Percentiles rank a stretch among this genome's conserved stretches.
Evolutionary conservation across 2,113 vertebrate genomes (phyloP).

Genomic region (Myiozetetes cayanensis): DNA sequence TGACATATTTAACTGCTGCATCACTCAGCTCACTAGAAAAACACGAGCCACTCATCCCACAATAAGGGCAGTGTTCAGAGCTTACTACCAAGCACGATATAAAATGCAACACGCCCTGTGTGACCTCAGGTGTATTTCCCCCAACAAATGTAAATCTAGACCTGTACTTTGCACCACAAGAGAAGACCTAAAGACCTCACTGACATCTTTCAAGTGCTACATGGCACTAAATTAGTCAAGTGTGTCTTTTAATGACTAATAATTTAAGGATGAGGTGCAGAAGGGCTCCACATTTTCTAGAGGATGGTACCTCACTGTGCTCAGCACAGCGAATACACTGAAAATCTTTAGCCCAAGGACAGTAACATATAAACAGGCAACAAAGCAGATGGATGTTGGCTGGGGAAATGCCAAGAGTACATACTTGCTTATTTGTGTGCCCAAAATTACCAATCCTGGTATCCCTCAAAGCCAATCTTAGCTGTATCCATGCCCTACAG

Average conservation of each 20-base stretch:
- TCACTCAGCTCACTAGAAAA: constrained; percentile 21
- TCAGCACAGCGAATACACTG: background rate
- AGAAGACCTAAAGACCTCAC: background rate
- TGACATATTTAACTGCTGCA: background rate
- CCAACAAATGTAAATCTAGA: background rate
- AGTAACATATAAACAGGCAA: background rate
- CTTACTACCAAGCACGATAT: background rate
- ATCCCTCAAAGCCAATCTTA: background rate
- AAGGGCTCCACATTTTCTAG: accelerated
- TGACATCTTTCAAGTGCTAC: background rate
- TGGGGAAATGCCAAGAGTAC: background rate
- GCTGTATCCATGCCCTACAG: background rate
- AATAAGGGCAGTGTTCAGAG: background rate
- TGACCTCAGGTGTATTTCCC: background rate
- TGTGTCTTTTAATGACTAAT: background rate
- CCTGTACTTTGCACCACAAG: background rate
- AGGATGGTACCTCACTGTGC: background rate
- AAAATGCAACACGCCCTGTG: background rate
- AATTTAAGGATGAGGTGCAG: background rate
- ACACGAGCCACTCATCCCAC: background rate
- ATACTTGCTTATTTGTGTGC: background rate
- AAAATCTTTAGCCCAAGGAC: background rate
- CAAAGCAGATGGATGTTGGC: background rate
- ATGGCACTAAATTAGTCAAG: background rate
- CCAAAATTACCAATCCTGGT: background rate